Conservation (phyloP, 2,113 vertebrate species). For the Pyxicephalus adspersus region DNA sequence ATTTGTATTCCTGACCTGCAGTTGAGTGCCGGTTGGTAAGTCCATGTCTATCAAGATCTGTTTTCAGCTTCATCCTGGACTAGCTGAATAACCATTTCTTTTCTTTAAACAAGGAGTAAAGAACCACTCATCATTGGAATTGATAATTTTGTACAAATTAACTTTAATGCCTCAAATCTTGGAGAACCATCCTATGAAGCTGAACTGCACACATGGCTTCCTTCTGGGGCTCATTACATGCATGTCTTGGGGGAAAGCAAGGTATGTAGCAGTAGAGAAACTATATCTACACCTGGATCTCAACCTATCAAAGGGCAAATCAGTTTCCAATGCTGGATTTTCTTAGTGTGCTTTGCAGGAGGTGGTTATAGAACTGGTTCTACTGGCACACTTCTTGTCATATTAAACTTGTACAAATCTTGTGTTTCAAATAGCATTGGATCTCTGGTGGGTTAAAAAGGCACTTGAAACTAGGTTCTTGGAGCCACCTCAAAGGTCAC, state of each 20-base stretch:
- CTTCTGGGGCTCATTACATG: slow-evolving; percentile 76
- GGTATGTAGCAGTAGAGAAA: slow-evolving; percentile 61
- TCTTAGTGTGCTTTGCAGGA: no score
- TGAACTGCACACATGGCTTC: slow-evolving; percentile 72
- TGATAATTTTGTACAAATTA: slow-evolving; percentile 68
- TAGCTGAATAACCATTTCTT: neutral
- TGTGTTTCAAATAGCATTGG: no score
- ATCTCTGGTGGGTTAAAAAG: no score
- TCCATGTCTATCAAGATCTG: neutral
- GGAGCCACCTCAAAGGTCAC: no score
- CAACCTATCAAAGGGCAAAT: no score
- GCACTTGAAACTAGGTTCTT: no score
- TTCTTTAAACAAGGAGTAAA: slow-evolving; percentile 60
- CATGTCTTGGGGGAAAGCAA: slow-evolving; percentile 64
- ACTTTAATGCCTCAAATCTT: slow-evolving; percentile 64
- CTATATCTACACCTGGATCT: no score
- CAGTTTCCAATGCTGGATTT: no score
- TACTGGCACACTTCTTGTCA: no score
- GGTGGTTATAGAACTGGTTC: no score
- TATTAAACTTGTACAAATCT: no score
- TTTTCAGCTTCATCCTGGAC: no score
- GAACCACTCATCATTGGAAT: slow-evolving; percentile 73
- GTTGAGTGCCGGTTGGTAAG: slow-evolving; percentile 72
- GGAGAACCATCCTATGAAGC: slow-evolving; percentile 83
- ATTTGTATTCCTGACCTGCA: slow-evolving; percentile 78